Percentiles rank a stretch among this genome's conserved stretches.
Evolutionary conservation across 2,113 vertebrate species (phyloP).

Genomic region (Shinisaurus crocodilurus): DNA sequence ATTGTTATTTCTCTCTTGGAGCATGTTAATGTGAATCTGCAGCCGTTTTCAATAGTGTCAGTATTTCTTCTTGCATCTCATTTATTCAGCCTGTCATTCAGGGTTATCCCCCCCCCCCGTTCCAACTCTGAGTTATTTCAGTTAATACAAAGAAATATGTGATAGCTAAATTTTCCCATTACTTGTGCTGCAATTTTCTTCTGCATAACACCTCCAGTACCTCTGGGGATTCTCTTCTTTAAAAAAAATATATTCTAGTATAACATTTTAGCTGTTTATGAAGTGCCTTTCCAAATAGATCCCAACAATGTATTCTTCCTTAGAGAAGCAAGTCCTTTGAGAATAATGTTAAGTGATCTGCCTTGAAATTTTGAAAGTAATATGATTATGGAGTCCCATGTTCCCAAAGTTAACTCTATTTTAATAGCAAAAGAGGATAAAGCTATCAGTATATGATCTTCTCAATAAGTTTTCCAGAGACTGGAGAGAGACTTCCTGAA

Average conservation of each 20-base stretch:
- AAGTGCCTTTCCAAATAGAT: constrained; percentile 37
- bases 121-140: constrained; percentile 23
- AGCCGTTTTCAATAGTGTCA: neutral
- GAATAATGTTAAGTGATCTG: constrained; percentile 34
- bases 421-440: constrained; percentile 16
- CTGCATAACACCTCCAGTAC: constrained; percentile 17
- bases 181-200: constrained; percentile 29
- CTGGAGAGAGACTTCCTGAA: neutral
- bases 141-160: constrained; percentile 41
- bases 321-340: constrained; percentile 6
- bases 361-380: constrained; percentile 43
- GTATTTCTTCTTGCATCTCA: constrained; percentile 32
- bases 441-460: neutral
- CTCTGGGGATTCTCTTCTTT: constrained; percentile 18
- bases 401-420: constrained; percentile 21
- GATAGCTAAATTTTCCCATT: constrained; percentile 45
- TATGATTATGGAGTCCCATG: constrained; percentile 19
- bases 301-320: constrained; percentile 32
- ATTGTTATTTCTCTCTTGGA: constrained; percentile 32
- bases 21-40: constrained; percentile 25
- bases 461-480: constrained; percentile 4
- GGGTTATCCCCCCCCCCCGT: neutral
- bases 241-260: constrained; percentile 1
- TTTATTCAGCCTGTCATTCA: constrained; percentile 38
- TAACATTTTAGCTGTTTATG: constrained; percentile 36